Base-by-base conservation (phyloP, 2,113 vertebrate genomes). In the Columbina picui region DNA sequence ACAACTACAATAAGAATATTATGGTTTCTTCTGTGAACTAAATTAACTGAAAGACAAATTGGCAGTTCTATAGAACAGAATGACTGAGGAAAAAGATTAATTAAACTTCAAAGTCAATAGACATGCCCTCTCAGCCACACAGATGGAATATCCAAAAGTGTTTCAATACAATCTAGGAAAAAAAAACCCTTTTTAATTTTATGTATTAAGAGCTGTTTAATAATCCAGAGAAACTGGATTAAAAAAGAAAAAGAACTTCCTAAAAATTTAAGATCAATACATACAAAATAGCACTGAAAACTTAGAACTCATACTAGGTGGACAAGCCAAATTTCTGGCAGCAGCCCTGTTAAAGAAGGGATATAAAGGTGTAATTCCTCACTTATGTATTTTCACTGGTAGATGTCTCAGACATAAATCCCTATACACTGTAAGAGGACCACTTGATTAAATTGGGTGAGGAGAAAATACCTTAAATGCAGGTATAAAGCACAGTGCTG, bases 21-120 rank as follows among this genome's bases (percentile, higher is more conserved):
- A 76, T 38, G 38, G 16, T 52, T 89, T 84, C 60, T 87, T 89
- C 88, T 82, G 52, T 63, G 73, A 90, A 75, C 30, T 70, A 49
- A 88, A 94, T 87, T 90, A 96, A 89, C 71, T 85, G 87, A 68
- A 93, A 95, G 71, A 90, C 71, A 91, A 95, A 96, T 52, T 95
- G 83, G 79, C 92, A 86, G 57, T 84, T 71, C 41, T 53, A 36
- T 34, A 87, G 68, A 95, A 82, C 56, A 94, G 59, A 67, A 30
- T 41, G 56, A 88, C 56, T 61, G 60, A 85, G n/a, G 45, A 34
- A 73, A 79, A 74, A 67, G 9, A 55, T 57, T 71, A 94, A 93
- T 84, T 94, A 83, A 87, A 89, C 69, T 92, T 92, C 70, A 71
- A 67, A 95, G 70, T 74, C 83, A 91, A 67, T 52, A 94, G 73